Conservation (phyloP, 2,797 vertebrate species). For the Chelidonichthys spinosus region DNA sequence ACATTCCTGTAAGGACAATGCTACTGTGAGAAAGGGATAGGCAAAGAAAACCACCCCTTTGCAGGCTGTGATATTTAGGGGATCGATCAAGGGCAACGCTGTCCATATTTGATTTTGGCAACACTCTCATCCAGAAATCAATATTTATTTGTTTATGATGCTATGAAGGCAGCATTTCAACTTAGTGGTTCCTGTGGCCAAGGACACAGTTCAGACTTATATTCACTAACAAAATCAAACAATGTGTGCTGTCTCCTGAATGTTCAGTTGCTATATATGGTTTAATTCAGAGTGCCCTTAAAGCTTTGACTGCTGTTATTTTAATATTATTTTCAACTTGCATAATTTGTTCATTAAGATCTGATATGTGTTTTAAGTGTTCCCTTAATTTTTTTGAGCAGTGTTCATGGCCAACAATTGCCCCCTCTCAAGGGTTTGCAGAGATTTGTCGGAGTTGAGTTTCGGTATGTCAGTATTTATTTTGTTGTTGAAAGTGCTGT, state of each 20-base stretch:
- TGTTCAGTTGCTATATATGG: background rate
- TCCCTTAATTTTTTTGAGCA: no score
- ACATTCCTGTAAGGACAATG: conserved; percentile 51
- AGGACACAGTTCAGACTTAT: conserved; percentile 56
- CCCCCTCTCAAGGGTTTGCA: background rate
- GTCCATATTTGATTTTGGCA: conserved; percentile 51
- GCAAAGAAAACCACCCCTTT: conserved; percentile 47
- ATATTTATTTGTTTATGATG: conserved; percentile 75
- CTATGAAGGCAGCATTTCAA: conserved; percentile 60
- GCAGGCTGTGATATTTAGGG: conserved; percentile 35
- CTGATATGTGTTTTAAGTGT: no score
- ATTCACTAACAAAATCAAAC: conserved; percentile 54
- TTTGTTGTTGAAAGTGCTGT: background rate
- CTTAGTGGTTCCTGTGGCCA: conserved; percentile 53
- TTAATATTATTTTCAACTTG: no score
- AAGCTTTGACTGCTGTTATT: background rate
- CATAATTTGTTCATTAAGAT: no score
- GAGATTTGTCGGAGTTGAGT: background rate
- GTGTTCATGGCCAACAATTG: conserved; percentile 11
- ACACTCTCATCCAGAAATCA: conserved; percentile 53
- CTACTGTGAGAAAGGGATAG: conserved; percentile 32
- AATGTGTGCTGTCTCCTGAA: conserved; percentile 30
- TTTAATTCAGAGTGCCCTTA: conserved; percentile 11
- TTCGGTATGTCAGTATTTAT: background rate
- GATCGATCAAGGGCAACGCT: conserved; percentile 63